Conservation (phyloP, 2,797 vertebrate species). For the Pristis pectinata region DNA sequence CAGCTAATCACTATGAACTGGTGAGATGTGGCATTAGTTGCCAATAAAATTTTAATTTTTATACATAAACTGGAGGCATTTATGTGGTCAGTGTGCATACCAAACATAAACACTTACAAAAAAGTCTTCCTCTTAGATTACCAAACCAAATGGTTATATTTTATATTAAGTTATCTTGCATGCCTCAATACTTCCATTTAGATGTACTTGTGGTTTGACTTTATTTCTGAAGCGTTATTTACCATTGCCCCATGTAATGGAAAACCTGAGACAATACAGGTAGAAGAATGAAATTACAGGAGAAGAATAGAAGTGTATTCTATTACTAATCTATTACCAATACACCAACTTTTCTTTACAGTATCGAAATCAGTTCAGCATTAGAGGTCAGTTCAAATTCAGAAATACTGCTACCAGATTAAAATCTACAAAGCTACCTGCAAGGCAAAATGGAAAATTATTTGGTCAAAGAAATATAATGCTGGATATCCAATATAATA, state of each 20-base stretch:
- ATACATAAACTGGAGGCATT: neutral
- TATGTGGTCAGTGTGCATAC: neutral
- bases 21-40: neutral
- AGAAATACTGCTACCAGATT: neutral
- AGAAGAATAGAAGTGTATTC: neutral
- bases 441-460: neutral
- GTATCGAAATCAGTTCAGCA: neutral
- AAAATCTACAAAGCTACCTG: neutral
- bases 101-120: neutral
- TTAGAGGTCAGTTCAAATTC: neutral
- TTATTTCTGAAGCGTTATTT: neutral
- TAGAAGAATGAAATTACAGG: neutral
- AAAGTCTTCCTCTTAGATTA: neutral
- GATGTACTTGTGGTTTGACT: too few relatives aligned
- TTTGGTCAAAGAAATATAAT: conserved; percentile 3
- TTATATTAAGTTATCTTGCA: too few relatives aligned
- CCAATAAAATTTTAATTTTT: neutral
- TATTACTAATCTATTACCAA: neutral
- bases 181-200: too few relatives aligned
- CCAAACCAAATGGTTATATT: neutral
- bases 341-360: neutral
- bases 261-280: neutral
- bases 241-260: neutral
- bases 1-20: neutral
- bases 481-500: neutral